Evolutionary conservation across 1,140 invertebrate genomes (phyloP).

Genomic region (Zaprionus lachaisei): DNA sequence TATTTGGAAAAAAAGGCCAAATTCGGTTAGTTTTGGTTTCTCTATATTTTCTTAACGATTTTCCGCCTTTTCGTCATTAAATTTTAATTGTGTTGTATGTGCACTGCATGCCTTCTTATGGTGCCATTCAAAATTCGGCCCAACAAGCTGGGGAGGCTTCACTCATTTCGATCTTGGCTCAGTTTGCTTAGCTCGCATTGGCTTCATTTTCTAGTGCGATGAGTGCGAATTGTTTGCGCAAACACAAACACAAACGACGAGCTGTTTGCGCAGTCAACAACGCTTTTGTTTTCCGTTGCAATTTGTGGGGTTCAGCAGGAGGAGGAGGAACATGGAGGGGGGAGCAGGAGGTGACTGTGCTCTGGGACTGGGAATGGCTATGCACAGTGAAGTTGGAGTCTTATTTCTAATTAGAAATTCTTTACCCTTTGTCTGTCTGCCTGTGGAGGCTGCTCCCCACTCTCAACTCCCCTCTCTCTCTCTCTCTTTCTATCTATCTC

Average conservation of each 20-base stretch:
- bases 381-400: conserved; percentile 51
- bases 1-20: conserved; percentile 57
- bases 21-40: conserved; percentile 49
- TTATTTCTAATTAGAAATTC: conserved; percentile 79
- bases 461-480: not conserved
- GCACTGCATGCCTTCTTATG: conserved; percentile 47
- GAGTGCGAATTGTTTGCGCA: conserved; percentile 77
- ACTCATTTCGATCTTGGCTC: not conserved
- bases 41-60: conserved; percentile 50
- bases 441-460: not conserved
- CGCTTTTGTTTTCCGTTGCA: conserved; percentile 78
- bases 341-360: not conserved
- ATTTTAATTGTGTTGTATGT: conserved; percentile 77
- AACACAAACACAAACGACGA: conserved; percentile 45
- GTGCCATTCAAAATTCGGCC: conserved; percentile 7
- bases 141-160: not conserved
- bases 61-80: conserved; percentile 82
- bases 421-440: conserved; percentile 53
- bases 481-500: not conserved
- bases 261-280: conserved; percentile 70
- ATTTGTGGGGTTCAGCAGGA: conserved; percentile 65
- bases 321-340: not conserved
- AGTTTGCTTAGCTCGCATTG: conserved; percentile 41
- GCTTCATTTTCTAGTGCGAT: conserved; percentile 52
- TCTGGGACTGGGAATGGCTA: not conserved